These are phyloP conservation scores for Panagrolaimus sp. DNA, from an alignment of 1,140 invertebrate species.

Conservation along the genomic window DNA sequence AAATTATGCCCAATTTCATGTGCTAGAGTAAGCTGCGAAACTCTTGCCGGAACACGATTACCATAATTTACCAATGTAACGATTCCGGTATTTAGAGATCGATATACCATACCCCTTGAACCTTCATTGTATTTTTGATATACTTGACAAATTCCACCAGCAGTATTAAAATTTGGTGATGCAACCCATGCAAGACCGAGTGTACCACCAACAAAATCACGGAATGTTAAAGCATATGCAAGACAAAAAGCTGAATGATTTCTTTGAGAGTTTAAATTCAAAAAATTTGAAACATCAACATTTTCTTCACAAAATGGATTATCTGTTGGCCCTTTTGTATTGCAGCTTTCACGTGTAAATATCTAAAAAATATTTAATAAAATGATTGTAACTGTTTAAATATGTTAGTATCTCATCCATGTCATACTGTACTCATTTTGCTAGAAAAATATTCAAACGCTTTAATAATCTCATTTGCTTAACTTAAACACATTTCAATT, in stretches of 20 bases:
- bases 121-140: constrained; percentile 95
- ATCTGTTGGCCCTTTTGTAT: constrained; percentile 40
- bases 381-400: neutral
- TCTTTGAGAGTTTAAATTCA: constrained; percentile 90
- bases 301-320: constrained; percentile 94
- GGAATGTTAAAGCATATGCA: constrained; percentile 95
- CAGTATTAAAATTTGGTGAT: constrained; percentile 73
- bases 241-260: constrained; percentile 97
- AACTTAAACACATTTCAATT: too few relatives aligned
- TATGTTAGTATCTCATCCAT: too few relatives aligned
- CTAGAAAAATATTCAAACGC: too few relatives aligned
- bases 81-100: constrained; percentile 95
- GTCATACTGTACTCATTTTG: too few relatives aligned
- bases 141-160: constrained; percentile 96
- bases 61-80: constrained; percentile 99
- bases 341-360: constrained; percentile 61
- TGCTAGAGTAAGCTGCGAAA: constrained; percentile 91
- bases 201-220: constrained; percentile 92
- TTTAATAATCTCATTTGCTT: too few relatives aligned
- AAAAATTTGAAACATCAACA: constrained; percentile 97
- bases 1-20: constrained; percentile 99
- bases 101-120: constrained; percentile 81
- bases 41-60: constrained; percentile 86
- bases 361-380: constrained; percentile 55
- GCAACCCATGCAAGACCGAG: constrained; percentile 97